phyloP scores from a whole-genome alignment of 2,888 invertebrate genomes.

The Oxystoma pomonae region DNA sequence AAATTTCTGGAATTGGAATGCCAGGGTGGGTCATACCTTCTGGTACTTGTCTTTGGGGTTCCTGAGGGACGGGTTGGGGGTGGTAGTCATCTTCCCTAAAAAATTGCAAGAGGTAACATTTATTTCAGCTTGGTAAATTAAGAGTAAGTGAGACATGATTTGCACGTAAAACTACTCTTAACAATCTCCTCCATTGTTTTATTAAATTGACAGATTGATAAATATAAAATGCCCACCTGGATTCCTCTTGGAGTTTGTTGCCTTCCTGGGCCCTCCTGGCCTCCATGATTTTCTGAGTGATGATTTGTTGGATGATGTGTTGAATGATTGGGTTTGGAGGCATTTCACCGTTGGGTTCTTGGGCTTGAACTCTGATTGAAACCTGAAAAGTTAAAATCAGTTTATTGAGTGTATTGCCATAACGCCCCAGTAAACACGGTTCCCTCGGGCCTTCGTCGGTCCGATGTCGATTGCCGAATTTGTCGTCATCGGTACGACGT shows the following conservation, averaged over 20 bases:
- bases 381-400: conserved; percentile 9
- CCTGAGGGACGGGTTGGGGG: background rate
- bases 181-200: too few species aligned
- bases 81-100: conserved; percentile 7
- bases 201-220: too few species aligned
- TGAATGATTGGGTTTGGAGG: conserved; percentile 48
- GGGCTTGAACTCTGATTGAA: conserved; percentile 28
- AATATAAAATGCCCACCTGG: background rate
- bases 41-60: conserved; percentile 11
- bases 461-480: too few species aligned
- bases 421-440: too few species aligned
- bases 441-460: too few species aligned
- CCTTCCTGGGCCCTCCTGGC: conserved; percentile 34
- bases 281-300: conserved; percentile 45
- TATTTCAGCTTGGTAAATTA: too few species aligned
- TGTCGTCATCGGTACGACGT: too few species aligned
- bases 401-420: conserved; percentile 13
- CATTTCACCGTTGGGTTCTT: conserved; percentile 32
- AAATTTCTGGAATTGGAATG: conserved; percentile 47
- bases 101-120: too few species aligned
- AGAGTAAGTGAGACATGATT: too few species aligned
- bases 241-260: conserved; percentile 28
- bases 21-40: conserved; percentile 13
- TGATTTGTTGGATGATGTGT: conserved; percentile 47
- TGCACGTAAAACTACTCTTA: too few species aligned